Evolutionary conservation across 1,140 invertebrate species (phyloP).

Genomic region (Zaprionus lachaisei): DNA sequence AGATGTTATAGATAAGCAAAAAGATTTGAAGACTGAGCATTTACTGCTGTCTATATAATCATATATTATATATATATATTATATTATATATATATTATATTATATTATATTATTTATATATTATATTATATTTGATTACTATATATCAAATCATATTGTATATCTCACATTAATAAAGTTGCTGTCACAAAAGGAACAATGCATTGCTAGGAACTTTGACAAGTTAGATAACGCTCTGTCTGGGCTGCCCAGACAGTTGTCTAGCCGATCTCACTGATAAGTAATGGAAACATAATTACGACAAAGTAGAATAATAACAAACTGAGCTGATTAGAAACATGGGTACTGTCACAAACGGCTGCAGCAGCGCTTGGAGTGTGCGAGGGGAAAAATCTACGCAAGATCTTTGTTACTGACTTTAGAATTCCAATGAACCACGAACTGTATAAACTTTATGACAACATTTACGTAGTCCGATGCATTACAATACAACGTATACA

Average conservation of each 20-base stretch:
- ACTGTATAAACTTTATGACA: too few relatives aligned
- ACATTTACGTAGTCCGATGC: too few relatives aligned
- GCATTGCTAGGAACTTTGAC: background rate
- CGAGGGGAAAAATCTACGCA: too few relatives aligned
- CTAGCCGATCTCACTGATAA: background rate
- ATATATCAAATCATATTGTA: background rate
- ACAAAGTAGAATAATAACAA: background rate
- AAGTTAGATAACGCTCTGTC: background rate
- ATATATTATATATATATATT: too few relatives aligned
- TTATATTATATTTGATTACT: too few relatives aligned
- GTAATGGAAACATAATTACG: background rate
- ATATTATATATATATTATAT: too few relatives aligned
- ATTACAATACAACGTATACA: too few relatives aligned
- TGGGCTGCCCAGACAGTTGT: background rate
- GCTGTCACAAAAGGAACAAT: slow-evolving; percentile 1
- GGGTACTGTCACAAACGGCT: too few relatives aligned
- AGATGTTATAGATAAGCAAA: background rate
- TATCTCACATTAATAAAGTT: background rate
- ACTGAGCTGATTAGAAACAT: background rate
- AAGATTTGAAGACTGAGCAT: background rate
- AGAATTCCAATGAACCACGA: too few relatives aligned
- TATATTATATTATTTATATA: too few relatives aligned
- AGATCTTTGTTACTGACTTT: too few relatives aligned
- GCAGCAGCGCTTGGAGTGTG: too few relatives aligned
- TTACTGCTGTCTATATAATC: background rate